Conservation (phyloP, 2,888 invertebrate species). For the Drosophila anomalata region DNA sequence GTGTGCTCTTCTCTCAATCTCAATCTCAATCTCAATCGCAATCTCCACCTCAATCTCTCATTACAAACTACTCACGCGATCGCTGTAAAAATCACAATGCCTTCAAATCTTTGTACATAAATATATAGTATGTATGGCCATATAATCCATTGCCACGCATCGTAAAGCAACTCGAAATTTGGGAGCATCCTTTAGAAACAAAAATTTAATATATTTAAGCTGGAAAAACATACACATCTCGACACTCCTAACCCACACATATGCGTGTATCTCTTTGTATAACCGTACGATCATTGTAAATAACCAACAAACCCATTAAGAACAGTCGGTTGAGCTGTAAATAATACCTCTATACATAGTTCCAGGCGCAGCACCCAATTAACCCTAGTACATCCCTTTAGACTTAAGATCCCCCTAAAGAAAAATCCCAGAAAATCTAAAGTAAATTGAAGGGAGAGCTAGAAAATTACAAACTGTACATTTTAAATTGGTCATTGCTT, state of each 20-base stretch:
- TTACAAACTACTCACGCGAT: slow-evolving; percentile 32
- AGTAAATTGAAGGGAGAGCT: slow-evolving; percentile 8
- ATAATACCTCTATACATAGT: slow-evolving; percentile 33
- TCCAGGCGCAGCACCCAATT: slow-evolving; percentile 40
- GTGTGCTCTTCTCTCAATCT: slow-evolving; percentile 59
- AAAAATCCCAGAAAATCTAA: background rate
- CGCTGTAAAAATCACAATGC: slow-evolving; percentile 30
- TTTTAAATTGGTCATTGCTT: slow-evolving; percentile 23
- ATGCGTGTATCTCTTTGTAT: slow-evolving; percentile 47
- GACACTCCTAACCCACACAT: slow-evolving; percentile 51
- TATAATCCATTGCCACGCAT: slow-evolving; percentile 42
- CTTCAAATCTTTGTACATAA: slow-evolving; percentile 25
- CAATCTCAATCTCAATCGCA: slow-evolving; percentile 27
- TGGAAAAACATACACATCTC: slow-evolving; percentile 20
- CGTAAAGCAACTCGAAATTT: slow-evolving; percentile 35
- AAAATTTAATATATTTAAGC: slow-evolving; percentile 10
- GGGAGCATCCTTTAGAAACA: slow-evolving; percentile 46
- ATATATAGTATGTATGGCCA: slow-evolving; percentile 21
- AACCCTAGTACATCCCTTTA: slow-evolving; percentile 5
- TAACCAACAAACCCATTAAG: slow-evolving; percentile 29
- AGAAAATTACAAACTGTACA: slow-evolving; percentile 30
- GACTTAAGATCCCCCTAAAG: background rate
- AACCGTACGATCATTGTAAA: slow-evolving; percentile 56
- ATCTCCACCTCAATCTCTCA: slow-evolving; percentile 24
- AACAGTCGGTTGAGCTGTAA: slow-evolving; percentile 38